phyloP scores from a whole-genome alignment of 2,797 vertebrate species.

The Distichodus sexfasciatus region DNA sequence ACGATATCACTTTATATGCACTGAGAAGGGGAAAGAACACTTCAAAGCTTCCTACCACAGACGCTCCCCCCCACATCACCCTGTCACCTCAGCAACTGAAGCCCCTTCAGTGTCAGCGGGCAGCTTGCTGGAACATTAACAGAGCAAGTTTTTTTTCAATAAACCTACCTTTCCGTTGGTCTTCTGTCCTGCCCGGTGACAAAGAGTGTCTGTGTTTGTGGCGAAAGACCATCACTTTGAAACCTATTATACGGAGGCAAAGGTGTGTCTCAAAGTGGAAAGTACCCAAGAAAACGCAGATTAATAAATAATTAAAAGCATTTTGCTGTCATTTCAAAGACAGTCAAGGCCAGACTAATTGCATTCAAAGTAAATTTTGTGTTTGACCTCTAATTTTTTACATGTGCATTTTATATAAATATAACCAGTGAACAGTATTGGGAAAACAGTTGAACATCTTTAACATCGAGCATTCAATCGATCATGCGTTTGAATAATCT shows the following conservation, averaged over 20 bases:
- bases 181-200: not conserved
- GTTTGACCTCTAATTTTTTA: too few relatives aligned
- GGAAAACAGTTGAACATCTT: too few relatives aligned
- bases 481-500: too few relatives aligned
- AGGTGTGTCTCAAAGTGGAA: conserved; percentile 21
- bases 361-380: too few relatives aligned
- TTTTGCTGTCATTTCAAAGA: not conserved
- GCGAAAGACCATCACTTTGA: not conserved
- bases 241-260: not conserved
- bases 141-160: not conserved
- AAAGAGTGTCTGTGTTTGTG: not conserved
- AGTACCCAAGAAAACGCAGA: conserved; percentile 24
- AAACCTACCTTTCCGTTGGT: not conserved
- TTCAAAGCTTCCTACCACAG: conserved; percentile 42
- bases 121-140: conserved; percentile 14
- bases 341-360: not conserved
- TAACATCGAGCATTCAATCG: too few relatives aligned
- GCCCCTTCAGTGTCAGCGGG: not conserved
- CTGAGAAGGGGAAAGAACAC: conserved; percentile 20
- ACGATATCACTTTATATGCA: conserved; percentile 28
- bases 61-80: not conserved
- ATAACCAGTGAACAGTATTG: too few relatives aligned
- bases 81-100: not conserved
- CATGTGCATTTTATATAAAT: too few relatives aligned
- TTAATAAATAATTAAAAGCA: not conserved